Percentiles rank a stretch among this genome's conserved stretches.
Evolutionary conservation across 2,113 vertebrate genomes (phyloP).

Genomic region (Bothrops jararaca): DNA sequence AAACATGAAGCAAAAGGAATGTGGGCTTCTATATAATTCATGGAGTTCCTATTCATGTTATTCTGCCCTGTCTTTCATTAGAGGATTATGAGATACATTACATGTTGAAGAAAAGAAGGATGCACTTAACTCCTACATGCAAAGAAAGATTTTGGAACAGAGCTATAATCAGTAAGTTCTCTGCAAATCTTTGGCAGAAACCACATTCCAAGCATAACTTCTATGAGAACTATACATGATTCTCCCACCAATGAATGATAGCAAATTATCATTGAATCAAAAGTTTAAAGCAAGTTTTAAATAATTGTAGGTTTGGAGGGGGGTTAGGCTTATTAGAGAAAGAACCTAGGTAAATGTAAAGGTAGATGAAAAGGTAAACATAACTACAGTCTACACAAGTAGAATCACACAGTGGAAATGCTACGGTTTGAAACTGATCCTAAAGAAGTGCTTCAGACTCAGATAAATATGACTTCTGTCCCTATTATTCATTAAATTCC

Average conservation of each 20-base stretch:
- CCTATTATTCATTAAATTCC: not conserved
- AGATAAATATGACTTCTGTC: not conserved
- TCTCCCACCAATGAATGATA: not conserved
- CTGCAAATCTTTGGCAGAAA: not conserved
- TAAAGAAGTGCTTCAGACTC: not conserved
- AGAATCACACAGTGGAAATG: not conserved
- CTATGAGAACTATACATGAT: not conserved
- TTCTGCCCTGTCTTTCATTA: not conserved
- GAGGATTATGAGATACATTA: not conserved
- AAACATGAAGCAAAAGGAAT: not conserved
- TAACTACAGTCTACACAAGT: not conserved
- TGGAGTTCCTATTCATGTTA: not conserved
- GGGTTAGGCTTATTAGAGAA: not conserved
- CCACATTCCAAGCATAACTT: not conserved
- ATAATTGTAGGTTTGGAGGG: not conserved
- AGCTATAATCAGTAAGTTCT: not conserved
- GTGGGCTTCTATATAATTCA: not conserved
- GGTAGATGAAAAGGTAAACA: not conserved
- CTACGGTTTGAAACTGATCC: not conserved
- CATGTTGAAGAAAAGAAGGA: not conserved
- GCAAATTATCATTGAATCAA: not conserved
- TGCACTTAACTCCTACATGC: not conserved
- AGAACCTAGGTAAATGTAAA: not conserved
- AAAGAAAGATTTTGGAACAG: not conserved
- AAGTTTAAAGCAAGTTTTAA: not conserved